Base-by-base conservation (phyloP, 2,797 vertebrate genomes). In the Chanos chanos region DNA sequence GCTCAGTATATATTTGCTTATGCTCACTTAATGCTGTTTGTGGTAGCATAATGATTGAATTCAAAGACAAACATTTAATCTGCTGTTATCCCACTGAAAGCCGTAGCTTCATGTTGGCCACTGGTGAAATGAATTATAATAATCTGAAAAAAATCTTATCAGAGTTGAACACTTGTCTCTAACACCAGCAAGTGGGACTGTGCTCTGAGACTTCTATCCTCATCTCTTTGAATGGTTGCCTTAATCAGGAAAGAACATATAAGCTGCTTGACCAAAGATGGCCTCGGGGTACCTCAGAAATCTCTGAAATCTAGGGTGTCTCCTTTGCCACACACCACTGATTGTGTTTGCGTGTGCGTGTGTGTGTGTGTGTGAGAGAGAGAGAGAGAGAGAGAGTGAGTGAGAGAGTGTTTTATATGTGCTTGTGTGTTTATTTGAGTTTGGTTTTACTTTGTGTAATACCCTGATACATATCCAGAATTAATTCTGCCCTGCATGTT, bases 121-220 rank as follows among this genome's bases (percentile, higher is more conserved):
- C n/a, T n/a, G n/a, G n/a, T n/a, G n/a, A n/a, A n/a, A n/a, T n/a
- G n/a, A n/a, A n/a, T n/a, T n/a, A n/a, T n/a, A n/a, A n/a, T n/a
- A n/a, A n/a, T n/a, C n/a, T n/a, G 7, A 22, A 47, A 41, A n/a
- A 77, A 77, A 81, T 81, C 78, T 78, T 83, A 85, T 85, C 84
- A 83, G 61, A 33, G 31, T 58, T 67, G 68, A 82, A 75, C 82
- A 85, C 76, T 82, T 50, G 62, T 76, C 70, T 72, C 48, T 51
- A 62, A 62, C 71, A 70, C 75, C 64, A 69, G 64, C 22, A 21
- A 43, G 9, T 12, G 9, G 3, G 22, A 18, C 19, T 4, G 19
- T 22, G 40, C 18, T 19, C 43, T 22, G 19, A 3, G 15, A 40
- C 4, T 7, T 21, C 40, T 43, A 9, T 10, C 40, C 40, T 12